Evolutionary conservation across 2,113 vertebrate species (phyloP).

Genomic region (Onychorhynchus coronatus): DNA sequence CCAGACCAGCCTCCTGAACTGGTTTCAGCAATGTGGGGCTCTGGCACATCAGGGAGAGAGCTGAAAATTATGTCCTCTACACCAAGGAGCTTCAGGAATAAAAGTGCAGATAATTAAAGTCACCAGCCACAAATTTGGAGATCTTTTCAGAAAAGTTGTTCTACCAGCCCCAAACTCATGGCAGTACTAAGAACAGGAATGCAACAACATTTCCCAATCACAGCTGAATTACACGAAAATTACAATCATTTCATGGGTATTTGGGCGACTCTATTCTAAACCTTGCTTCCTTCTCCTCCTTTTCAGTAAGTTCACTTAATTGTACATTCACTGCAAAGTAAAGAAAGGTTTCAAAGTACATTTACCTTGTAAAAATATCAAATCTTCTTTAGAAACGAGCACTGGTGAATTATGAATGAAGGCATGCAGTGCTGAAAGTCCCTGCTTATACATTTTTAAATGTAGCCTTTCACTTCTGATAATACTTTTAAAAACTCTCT

Average conservation of each 20-base stretch:
- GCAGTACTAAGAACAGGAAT: background rate
- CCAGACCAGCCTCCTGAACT: background rate
- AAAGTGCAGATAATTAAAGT: background rate
- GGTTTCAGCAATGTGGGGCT: background rate
- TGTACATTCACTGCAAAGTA: constrained; percentile 21
- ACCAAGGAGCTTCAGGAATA: background rate
- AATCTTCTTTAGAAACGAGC: constrained; percentile 42
- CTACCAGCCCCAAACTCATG: background rate
- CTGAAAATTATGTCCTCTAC: background rate
- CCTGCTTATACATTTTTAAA: constrained; percentile 67
- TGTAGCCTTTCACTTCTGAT: constrained; percentile 53
- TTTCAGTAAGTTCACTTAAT: background rate
- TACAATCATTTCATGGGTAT: background rate
- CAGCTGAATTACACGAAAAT: background rate
- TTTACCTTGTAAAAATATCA: constrained; percentile 56
- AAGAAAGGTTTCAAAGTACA: constrained; percentile 63
- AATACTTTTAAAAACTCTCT: constrained; percentile 5
- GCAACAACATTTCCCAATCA: background rate
- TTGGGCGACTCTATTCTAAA: background rate
- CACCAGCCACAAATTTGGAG: background rate
- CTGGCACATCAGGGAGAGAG: rapidly evolving
- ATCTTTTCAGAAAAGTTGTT: background rate
- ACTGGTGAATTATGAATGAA: constrained; percentile 64
- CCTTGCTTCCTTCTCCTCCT: background rate
- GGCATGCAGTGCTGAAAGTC: constrained; percentile 17